Conservation (phyloP, 2,113 vertebrate species). For the Tyto alba region DNA sequence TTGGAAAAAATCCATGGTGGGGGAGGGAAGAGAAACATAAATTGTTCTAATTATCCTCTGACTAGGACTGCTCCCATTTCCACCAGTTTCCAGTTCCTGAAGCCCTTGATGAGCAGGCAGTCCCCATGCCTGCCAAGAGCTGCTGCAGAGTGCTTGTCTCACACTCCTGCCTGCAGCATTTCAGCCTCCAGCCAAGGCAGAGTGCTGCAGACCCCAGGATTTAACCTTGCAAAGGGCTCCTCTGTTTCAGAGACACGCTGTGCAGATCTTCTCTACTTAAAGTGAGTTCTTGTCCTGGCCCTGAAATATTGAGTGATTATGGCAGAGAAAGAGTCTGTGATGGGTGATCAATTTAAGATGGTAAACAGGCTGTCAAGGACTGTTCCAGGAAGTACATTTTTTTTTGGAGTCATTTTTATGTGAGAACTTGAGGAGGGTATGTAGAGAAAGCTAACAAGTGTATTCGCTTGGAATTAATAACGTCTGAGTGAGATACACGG, state of each 20-base stretch:
- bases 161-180: not conserved
- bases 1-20: not conserved
- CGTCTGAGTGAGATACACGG: not conserved
- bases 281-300: not conserved
- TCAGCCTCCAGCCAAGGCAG: not conserved
- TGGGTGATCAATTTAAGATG: slow-evolving; percentile 43
- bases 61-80: not conserved
- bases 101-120: not conserved
- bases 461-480: slow-evolving; percentile 8
- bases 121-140: not conserved
- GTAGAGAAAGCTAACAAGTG: slow-evolving; percentile 18
- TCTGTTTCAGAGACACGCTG: not conserved
- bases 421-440: slow-evolving; percentile 19
- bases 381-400: slow-evolving; percentile 40
- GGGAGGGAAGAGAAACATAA: not conserved
- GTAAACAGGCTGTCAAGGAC: slow-evolving; percentile 35
- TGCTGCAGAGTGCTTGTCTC: not conserved
- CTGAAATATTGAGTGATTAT: not conserved
- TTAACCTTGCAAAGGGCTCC: slow-evolving; percentile 12
- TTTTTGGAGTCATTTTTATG: slow-evolving; percentile 26
- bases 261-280: not conserved
- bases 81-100: not conserved
- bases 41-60: not conserved
- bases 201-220: not conserved
- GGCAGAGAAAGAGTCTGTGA: not conserved